Percentiles rank a stretch among this genome's conserved stretches.
These are phyloP conservation scores for Amblyopsis rosae DNA, from an alignment of 2,113 vertebrate genomes.

Conservation along the genomic window DNA sequence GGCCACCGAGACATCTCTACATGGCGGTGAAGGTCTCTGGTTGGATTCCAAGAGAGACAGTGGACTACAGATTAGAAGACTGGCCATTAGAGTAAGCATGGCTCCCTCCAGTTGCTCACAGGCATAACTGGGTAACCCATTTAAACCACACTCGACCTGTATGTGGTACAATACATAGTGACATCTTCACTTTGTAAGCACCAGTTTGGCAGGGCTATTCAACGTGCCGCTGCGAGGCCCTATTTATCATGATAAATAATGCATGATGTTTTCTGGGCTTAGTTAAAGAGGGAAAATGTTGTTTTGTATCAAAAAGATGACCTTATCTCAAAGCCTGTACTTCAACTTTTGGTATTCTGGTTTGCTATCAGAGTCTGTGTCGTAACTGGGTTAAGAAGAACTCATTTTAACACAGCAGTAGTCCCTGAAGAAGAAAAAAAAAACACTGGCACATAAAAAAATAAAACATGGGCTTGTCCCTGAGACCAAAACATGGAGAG, in stretches of 20 bases:
- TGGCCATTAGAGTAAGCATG: conserved; percentile 40
- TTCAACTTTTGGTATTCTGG: no score
- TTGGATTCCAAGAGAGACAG: conserved; percentile 37
- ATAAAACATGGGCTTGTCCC: conserved; percentile 4
- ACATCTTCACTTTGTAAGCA: neutral
- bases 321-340: no score
- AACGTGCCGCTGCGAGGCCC: conserved; percentile 4
- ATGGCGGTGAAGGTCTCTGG: conserved; percentile 37
- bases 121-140: conserved; percentile 42
- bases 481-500: conserved; percentile 1
- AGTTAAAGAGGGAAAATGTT: no score
- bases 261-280: no score
- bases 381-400: no score
- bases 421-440: neutral
- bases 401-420: no score
- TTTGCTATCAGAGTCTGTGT: no score
- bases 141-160: conserved; percentile 29
- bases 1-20: conserved; percentile 22
- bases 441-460: neutral
- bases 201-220: neutral
- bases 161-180: conserved; percentile 10
- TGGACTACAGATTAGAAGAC: conserved; percentile 30
- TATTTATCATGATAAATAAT: no score
- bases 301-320: no score
- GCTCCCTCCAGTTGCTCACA: conserved; percentile 23